Conservation (phyloP, 2,113 vertebrate genomes). For the Paracyprichromis sp. region DNA sequence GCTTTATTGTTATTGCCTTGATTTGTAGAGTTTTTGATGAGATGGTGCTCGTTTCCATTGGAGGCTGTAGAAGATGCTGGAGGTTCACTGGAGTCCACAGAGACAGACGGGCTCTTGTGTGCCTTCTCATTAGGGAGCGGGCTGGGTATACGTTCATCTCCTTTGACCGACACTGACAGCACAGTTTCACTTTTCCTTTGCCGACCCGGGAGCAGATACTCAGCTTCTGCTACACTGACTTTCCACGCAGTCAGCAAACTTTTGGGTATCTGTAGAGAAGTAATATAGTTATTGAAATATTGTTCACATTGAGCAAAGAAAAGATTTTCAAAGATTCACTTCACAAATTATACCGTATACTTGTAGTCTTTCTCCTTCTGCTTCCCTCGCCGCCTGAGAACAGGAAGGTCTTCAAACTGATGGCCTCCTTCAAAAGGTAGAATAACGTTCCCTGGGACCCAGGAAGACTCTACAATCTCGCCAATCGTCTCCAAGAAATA, state of each 20-base stretch:
- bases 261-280: conserved; percentile 82
- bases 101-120: neutral
- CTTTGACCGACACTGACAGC: conserved; percentile 12
- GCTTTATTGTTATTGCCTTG: conserved; percentile 44
- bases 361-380: conserved; percentile 91
- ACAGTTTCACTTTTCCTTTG: conserved; percentile 50
- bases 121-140: conserved; percentile 27
- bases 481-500: conserved; percentile 89
- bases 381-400: conserved; percentile 84
- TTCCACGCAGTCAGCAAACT: conserved; percentile 88
- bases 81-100: neutral
- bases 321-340: neutral
- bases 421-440: conserved; percentile 88
- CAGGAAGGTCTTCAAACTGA: conserved; percentile 87
- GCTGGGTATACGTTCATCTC: conserved; percentile 19
- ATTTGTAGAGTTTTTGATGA: conserved; percentile 12
- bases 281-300: neutral
- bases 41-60: conserved; percentile 29
- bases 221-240: conserved; percentile 84
- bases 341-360: conserved; percentile 75
- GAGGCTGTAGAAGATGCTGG: neutral
- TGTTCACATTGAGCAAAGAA: neutral
- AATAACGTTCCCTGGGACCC: conserved; percentile 86
- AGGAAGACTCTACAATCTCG: conserved; percentile 82
- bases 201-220: conserved; percentile 72